Base-by-base conservation (phyloP, 2,797 vertebrate genomes). In the Ceryle rudis region DNA sequence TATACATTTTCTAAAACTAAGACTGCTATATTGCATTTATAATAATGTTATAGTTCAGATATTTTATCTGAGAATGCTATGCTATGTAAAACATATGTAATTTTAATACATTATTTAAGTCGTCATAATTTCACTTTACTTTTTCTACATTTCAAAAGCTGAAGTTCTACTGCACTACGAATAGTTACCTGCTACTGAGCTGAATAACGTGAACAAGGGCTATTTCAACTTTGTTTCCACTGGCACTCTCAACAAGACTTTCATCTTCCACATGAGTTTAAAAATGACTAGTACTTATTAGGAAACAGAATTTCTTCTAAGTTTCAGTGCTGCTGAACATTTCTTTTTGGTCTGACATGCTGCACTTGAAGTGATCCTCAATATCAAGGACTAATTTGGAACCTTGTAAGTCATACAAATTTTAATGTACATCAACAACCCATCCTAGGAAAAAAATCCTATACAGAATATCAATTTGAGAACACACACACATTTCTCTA, bases 191-290 rank as follows among this genome's bases (percentile, higher is more conserved):
- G 25, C 15, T 65, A 37, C 31, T 60, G 67, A 77, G 33, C 39
- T n/a, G 78, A 75, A 55, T 21, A n/a, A n/a, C 8, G 54, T 55
- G 31, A 55, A 54, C 26, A 72, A 66, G 51, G 78, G 23, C 6
- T 65, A 33, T 89, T 86, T 73, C 81, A 64, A 35, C 60, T 94
- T 91, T 91, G 35, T 67, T 89, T 89, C n/a, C n/a, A 35, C 70
- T 80, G 94, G 19, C 35, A 29, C 33, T 90, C 31, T 80, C 37
- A 72, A 86, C 9, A 61, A 82, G 23, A n/a, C 18, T 73, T 90
- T 41, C 3, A n/a, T 66, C 23, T 83, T 91, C 41, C 37, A 37
- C 14, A 13, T 21, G 41, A 79, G 51, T 75, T 84, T 60, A 47
- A 60, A 94, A 89, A 47, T 70, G 60, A 74, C 35, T 92, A 55